phyloP scores from a whole-genome alignment of 2,113 vertebrate genomes.

The Fulica atra region DNA sequence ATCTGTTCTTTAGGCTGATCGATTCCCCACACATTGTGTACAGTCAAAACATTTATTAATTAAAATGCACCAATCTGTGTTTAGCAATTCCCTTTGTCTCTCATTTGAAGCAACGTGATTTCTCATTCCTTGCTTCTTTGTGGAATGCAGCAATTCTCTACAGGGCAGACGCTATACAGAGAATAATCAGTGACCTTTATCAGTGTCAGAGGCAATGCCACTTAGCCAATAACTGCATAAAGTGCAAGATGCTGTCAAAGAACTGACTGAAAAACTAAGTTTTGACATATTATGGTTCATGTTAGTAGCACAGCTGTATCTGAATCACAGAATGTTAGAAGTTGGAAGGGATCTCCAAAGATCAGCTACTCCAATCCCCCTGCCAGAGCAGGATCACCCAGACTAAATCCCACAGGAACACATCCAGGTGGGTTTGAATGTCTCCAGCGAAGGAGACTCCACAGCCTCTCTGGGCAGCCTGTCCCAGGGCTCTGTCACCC shows the following conservation, averaged over 20 bases:
- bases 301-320: not conserved
- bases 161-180: accelerated
- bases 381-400: too few species aligned
- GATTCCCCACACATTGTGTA: not conserved
- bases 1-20: not conserved
- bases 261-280: not conserved
- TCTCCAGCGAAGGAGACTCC: too few species aligned
- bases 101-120: not conserved
- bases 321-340: not conserved
- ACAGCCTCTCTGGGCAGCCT: too few species aligned
- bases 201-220: not conserved
- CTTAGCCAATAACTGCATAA: not conserved
- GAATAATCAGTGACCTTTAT: not conserved
- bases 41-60: not conserved
- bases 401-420: too few species aligned
- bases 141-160: not conserved
- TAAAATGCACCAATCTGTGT: not conserved
- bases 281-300: not conserved
- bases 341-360: too few species aligned
- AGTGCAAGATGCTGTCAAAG: not conserved
- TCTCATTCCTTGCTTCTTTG: not conserved
- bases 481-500: too few species aligned
- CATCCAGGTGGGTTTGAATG: too few species aligned
- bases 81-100: not conserved
- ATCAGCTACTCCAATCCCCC: too few species aligned